phyloP scores from a whole-genome alignment of 2,888 invertebrate species.

The Rhimphoctona megacephalus region DNA sequence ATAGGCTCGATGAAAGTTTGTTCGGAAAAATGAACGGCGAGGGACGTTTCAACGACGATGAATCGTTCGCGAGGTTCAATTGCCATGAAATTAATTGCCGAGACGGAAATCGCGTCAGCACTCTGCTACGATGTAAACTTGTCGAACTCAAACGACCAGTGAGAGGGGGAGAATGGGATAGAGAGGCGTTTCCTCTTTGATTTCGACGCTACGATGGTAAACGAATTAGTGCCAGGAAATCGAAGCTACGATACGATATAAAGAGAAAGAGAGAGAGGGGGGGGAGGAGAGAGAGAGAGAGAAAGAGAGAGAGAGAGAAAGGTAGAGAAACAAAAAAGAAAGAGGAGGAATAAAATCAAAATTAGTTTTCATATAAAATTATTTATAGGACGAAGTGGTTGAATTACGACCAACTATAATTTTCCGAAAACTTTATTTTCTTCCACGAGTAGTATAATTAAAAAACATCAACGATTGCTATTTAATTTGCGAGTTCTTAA shows the following conservation, averaged over 20 bases:
- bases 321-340: not conserved
- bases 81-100: slow-evolving; percentile 63
- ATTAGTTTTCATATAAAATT: not conserved
- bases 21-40: not conserved
- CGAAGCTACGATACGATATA: slow-evolving; percentile 53
- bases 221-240: slow-evolving; percentile 66
- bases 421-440: not conserved
- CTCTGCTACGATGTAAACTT: slow-evolving; percentile 28
- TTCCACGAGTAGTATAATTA: not conserved
- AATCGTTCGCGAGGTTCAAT: slow-evolving; percentile 44
- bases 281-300: not conserved
- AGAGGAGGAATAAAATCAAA: not conserved
- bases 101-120: slow-evolving; percentile 40
- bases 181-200: slow-evolving; percentile 56
- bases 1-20: not conserved
- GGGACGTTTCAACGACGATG: slow-evolving; percentile 7
- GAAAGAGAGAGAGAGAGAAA: slow-evolving; percentile 19
- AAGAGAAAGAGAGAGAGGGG: not conserved
- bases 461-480: not conserved
- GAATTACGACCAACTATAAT: not conserved
- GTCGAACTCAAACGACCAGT: not conserved
- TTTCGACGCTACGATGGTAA: slow-evolving; percentile 48
- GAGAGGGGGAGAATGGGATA: not conserved
- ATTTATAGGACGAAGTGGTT: not conserved
- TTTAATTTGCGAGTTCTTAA: not conserved